Conservation (phyloP, 2,888 invertebrate species). For the Acrobasis repandana region DNA sequence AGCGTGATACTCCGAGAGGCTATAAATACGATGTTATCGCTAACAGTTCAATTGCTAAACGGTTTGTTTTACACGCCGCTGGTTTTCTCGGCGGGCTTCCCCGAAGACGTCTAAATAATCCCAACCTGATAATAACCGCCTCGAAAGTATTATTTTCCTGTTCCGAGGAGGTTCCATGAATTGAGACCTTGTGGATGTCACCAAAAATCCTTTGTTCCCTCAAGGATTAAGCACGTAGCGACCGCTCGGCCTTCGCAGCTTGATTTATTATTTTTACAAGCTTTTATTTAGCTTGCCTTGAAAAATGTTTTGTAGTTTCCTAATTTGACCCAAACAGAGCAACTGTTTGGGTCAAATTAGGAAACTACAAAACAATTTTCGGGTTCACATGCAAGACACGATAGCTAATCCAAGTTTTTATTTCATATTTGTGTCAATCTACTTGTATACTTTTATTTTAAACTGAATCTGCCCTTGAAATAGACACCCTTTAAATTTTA, state of each 20-base stretch:
- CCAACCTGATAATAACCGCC: conserved; percentile 4
- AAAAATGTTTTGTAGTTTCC: too few species aligned
- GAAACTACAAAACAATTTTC: too few species aligned
- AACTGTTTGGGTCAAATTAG: too few species aligned
- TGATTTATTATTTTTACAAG: too few species aligned
- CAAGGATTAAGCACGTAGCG: not conserved
- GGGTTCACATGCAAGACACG: too few species aligned
- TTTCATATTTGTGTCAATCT: too few species aligned
- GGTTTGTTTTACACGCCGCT: conserved; percentile 5
- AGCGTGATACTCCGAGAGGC: not conserved
- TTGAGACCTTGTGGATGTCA: conserved; percentile 14
- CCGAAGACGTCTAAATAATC: conserved; percentile 2
- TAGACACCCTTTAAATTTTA: too few species aligned
- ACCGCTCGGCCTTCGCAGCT: not conserved
- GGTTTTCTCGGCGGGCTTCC: conserved; percentile 12
- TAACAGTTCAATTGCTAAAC: conserved; percentile 3
- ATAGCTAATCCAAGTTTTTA: too few species aligned
- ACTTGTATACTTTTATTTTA: too few species aligned
- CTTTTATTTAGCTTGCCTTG: too few species aligned
- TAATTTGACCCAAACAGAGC: too few species aligned
- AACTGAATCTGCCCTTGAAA: too few species aligned
- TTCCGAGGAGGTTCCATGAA: not conserved
- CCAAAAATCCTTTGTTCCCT: conserved; percentile 5
- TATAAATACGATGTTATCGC: not conserved
- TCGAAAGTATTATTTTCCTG: conserved; percentile 12